These are phyloP conservation scores for Dolomedes plantarius DNA, from an alignment of 2,888 invertebrate species.

Conservation along the genomic window DNA sequence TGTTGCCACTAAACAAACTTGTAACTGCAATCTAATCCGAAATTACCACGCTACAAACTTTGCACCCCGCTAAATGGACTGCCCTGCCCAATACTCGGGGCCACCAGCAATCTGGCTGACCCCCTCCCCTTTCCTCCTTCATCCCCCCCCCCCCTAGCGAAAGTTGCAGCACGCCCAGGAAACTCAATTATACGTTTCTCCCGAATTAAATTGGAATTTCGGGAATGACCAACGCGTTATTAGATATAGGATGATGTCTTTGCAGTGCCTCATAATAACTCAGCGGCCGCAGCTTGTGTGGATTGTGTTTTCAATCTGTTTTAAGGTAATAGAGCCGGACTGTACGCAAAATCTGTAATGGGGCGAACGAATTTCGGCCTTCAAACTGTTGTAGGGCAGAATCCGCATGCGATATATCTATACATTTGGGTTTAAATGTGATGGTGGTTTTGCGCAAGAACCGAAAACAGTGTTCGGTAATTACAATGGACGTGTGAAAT, in stretches of 20 bases:
- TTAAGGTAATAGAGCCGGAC: neutral
- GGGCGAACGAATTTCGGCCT: neutral
- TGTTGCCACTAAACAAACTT: conserved; percentile 35
- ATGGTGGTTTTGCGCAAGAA: too few species aligned
- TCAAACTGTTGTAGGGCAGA: too few species aligned
- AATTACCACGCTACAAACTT: conserved; percentile 3
- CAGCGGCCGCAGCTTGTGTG: neutral
- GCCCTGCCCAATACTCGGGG: neutral
- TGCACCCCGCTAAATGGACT: neutral
- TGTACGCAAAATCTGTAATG: neutral
- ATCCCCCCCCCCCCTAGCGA: neutral
- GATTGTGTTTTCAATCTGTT: conserved; percentile 31
- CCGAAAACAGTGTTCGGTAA: too few species aligned
- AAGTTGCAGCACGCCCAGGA: neutral
- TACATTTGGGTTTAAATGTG: too few species aligned
- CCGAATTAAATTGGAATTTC: conserved; percentile 62
- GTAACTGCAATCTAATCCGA: conserved; percentile 23
- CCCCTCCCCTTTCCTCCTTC: too few species aligned
- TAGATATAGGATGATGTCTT: conserved; percentile 24
- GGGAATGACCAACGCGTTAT: conserved; percentile 55
- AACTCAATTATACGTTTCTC: conserved; percentile 54
- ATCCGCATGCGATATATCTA: too few species aligned
- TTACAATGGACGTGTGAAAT: too few species aligned
- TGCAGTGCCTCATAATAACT: neutral
- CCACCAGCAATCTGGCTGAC: too few species aligned